phyloP scores from a whole-genome alignment of 2,113 vertebrate genomes.

The Eidolon helvum region DNA sequence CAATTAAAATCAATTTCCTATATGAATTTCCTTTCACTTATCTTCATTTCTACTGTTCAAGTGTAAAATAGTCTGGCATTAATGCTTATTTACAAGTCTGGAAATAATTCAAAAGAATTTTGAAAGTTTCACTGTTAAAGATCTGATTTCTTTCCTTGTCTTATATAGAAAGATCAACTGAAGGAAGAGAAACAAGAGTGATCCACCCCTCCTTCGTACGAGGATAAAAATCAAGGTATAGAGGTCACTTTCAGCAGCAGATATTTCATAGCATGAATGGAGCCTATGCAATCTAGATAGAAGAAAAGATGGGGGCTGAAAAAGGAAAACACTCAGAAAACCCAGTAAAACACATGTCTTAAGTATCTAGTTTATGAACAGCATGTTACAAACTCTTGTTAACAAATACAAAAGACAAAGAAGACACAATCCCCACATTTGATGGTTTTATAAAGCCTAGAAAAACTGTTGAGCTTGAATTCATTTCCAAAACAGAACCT shows the following conservation, averaged over 20 bases:
- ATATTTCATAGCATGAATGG: neutral
- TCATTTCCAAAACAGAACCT: neutral
- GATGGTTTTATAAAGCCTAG: neutral
- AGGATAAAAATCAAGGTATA: constrained; percentile 2
- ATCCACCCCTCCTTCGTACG: neutral
- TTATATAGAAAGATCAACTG: neutral
- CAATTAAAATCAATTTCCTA: neutral
- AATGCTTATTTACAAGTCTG: constrained; percentile 10
- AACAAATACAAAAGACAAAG: neutral
- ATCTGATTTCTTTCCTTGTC: neutral
- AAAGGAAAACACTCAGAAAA: neutral
- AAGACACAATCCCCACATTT: neutral
- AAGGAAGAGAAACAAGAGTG: constrained; percentile 12
- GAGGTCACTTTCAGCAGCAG: neutral
- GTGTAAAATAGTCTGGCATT: neutral
- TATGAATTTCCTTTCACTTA: constrained; percentile 12
- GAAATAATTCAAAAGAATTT: constrained; percentile 10
- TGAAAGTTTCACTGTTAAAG: neutral
- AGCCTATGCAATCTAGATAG: neutral
- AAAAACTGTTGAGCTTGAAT: neutral
- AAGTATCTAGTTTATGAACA: neutral
- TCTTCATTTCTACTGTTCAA: neutral
- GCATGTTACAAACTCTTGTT: neutral
- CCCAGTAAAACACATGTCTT: neutral
- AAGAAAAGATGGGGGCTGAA: neutral